A percentile compares a stretch with the other conserved stretches of the same genome.
Conservation (phyloP, 2,113 vertebrate species). For the Dolichotis patagonum region DNA sequence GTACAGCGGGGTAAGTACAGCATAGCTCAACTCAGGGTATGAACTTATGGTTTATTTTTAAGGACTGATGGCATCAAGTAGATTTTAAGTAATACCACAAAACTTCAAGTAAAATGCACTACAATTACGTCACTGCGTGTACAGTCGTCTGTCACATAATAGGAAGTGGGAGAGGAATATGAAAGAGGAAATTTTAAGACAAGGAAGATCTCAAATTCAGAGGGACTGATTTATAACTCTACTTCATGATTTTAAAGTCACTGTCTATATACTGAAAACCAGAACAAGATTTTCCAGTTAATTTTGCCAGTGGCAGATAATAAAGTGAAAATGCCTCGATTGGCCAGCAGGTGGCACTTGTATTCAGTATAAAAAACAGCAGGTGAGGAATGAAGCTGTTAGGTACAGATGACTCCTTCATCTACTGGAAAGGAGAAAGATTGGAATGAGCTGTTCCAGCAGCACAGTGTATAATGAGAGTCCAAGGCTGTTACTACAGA, state of each 20-base stretch:
- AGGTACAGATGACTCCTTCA: not conserved
- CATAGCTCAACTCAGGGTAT: not conserved
- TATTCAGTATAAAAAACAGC: not conserved
- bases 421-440: not conserved
- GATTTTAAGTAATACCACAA: not conserved
- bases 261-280: constrained; percentile 3
- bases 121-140: not conserved
- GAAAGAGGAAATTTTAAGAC: not conserved
- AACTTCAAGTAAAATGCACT: not conserved
- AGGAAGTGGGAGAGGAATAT: not conserved
- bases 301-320: not conserved
- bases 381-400: not conserved
- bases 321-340: not conserved
- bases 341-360: constrained; percentile 76
- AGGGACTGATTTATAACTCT: not conserved
- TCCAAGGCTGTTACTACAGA: not conserved
- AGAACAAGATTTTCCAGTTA: constrained; percentile 8
- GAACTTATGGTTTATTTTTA: not conserved
- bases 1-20: not conserved
- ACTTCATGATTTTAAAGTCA: constrained; percentile 36
- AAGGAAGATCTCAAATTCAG: not conserved
- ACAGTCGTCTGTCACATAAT: not conserved
- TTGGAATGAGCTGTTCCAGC: not conserved
- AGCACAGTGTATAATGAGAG: constrained; percentile 11
- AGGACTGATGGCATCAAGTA: not conserved